Evolutionary conservation across 2,888 invertebrate genomes (phyloP), one percentile per base, ranked within the genome.

Genomic region (Zootermopsis nevadensis): DNA sequence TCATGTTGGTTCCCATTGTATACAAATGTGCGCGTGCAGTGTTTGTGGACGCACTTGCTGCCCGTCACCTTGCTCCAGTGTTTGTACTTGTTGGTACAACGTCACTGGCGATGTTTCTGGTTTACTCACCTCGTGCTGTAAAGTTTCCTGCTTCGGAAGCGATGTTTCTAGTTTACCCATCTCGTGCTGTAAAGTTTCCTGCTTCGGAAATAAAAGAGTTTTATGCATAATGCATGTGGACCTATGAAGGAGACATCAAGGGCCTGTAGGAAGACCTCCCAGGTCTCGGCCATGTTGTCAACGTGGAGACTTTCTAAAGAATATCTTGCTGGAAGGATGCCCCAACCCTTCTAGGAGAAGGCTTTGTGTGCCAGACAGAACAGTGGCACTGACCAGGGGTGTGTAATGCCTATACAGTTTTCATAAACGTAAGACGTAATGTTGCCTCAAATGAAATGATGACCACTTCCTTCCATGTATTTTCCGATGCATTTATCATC

Each of bases 151-250:
- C 19, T 27, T 27, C 15, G n/a, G n/a, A 60, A 60, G n/a, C n/a
- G n/a, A n/a, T 48, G 8, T 48, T 48, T 48, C 15, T 15, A 48
- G 48, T 48, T 48, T 48, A 8, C 15, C 15, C 15, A 8, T 48
- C 15, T 48, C 15, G 48, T 12, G n/a, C 6, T 27, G 60, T 60
- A 60, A 60, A 27, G 27, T 4, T 15, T 60, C 60, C n/a, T 27
- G n/a, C 19, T 27, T 27, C 15, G n/a, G n/a, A 60, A 60, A n/a
- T 27, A 60, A 60, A 60, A 60, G 60, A n/a, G 27, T 6, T 27
- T 30, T 33, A 79, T 79, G 79, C 79, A 79, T 79, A 66, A 79
- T 79, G 79, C 35, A 79, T 55, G 60, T 15, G n/a, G 30, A 31
- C 30, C 35, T 77, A 24, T 27, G 35, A 19, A 38, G 38, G 76